Evolutionary conservation across 2,888 invertebrate genomes (phyloP).

Genomic region (Drosophila buzzatii): DNA sequence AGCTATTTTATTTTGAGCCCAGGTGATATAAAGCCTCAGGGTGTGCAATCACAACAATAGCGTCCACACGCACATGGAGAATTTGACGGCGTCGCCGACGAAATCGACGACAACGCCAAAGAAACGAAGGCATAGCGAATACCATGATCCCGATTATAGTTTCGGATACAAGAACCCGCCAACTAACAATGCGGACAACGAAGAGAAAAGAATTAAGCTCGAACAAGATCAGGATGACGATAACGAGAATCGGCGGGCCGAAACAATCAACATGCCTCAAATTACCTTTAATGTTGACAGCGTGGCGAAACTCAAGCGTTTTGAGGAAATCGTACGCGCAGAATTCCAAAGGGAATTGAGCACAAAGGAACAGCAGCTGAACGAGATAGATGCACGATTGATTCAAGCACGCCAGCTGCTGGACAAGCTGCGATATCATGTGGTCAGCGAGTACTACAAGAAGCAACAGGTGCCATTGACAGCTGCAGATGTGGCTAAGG

Average conservation of each 20-base stretch:
- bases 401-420: conserved; percentile 87
- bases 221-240: conserved; percentile 45
- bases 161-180: conserved; percentile 8
- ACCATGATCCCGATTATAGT: conserved; percentile 87
- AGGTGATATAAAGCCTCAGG: conserved; percentile 59
- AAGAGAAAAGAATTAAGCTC: conserved; percentile 29
- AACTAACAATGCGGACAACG: not conserved
- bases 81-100: conserved; percentile 48
- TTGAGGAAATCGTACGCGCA: conserved; percentile 88
- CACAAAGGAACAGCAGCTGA: conserved; percentile 89
- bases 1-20: conserved; percentile 39
- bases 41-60: conserved; percentile 30
- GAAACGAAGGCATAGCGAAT: conserved; percentile 85
- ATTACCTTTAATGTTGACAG: conserved; percentile 21
- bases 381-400: conserved; percentile 89
- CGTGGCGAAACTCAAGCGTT: conserved; percentile 40
- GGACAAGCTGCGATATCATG: conserved; percentile 87
- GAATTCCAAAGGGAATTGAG: conserved; percentile 91
- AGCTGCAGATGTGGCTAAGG: conserved; percentile 78
- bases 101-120: conserved; percentile 64
- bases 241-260: not conserved
- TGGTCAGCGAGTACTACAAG: conserved; percentile 88
- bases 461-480: conserved; percentile 86
- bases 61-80: conserved; percentile 67
- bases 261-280: conserved; percentile 78